Evolutionary conservation across 2,113 vertebrate genomes (phyloP).

Genomic region (Shinisaurus crocodilurus): DNA sequence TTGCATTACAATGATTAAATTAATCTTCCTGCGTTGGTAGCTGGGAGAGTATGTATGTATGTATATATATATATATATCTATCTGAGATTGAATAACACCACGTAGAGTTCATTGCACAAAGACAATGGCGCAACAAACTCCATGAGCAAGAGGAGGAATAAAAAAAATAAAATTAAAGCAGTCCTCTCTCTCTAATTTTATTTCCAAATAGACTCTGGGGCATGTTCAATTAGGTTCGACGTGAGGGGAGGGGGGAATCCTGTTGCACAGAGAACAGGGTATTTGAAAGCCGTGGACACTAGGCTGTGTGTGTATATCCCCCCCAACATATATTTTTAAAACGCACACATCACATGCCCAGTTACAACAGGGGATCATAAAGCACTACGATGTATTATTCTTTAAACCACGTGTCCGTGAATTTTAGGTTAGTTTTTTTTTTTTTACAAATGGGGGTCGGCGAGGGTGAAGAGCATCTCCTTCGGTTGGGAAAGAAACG

Average conservation of each 20-base stretch:
- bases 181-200: conserved; percentile 72
- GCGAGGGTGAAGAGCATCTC: not conserved
- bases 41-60: conserved; percentile 75
- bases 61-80: too few relatives aligned
- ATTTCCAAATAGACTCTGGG: conserved; percentile 66
- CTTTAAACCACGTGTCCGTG: not conserved
- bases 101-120: conserved; percentile 86
- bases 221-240: conserved; percentile 64
- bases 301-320: not conserved
- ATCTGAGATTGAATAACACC: conserved; percentile 75
- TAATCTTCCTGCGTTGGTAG: conserved; percentile 82
- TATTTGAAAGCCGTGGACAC: conserved; percentile 24
- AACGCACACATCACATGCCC: too few relatives aligned
- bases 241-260: conserved; percentile 69
- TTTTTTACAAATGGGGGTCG: not conserved
- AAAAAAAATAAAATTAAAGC: conserved; percentile 28
- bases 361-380: not conserved
- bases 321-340: not conserved
- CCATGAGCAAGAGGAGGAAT: conserved; percentile 62
- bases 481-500: not conserved
- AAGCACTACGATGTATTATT: not conserved
- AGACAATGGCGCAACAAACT: conserved; percentile 82
- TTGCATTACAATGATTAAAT: conserved; percentile 89
- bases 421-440: not conserved
- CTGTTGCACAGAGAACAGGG: conserved; percentile 52